Evolutionary conservation across 2,888 invertebrate species (phyloP).

Genomic region (Pelosia muscerda): DNA sequence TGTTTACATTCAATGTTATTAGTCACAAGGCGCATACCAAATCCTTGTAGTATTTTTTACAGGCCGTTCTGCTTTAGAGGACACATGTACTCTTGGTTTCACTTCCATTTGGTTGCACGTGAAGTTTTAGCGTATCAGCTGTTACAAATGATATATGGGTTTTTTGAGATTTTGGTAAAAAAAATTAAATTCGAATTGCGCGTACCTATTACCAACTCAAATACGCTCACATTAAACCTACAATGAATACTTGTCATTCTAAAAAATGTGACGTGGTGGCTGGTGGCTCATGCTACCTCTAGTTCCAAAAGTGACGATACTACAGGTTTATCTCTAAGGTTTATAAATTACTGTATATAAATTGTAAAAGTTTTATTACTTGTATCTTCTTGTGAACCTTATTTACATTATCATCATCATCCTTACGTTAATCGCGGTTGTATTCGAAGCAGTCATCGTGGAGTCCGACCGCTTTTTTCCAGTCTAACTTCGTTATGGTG

Average conservation of each 20-base stretch:
- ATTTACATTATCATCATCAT: too few species aligned
- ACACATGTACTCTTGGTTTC: conserved; percentile 6
- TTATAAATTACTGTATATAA: too few species aligned
- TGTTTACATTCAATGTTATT: background rate
- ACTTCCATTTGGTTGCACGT: conserved; percentile 3
- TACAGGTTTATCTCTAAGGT: background rate
- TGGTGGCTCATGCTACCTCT: background rate
- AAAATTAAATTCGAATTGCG: background rate
- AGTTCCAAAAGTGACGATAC: background rate
- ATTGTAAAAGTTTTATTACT: background rate
- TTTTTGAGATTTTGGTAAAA: too few species aligned
- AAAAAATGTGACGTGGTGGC: background rate
- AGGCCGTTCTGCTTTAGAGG: conserved; percentile 10
- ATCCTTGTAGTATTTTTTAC: conserved; percentile 8
- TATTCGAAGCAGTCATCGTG: too few species aligned
- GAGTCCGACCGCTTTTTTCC: too few species aligned
- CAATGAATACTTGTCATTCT: background rate
- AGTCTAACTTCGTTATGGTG: too few species aligned
- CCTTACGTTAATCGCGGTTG: too few species aligned
- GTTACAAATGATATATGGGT: too few species aligned
- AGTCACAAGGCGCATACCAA: background rate
- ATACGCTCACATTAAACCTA: too few species aligned
- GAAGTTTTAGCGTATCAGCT: background rate
- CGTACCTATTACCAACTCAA: too few species aligned
- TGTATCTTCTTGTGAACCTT: background rate